Percentiles rank a stretch among this genome's conserved stretches.
phyloP scores from a whole-genome alignment of 1,140 invertebrate species.

The Bombus turneri region DNA sequence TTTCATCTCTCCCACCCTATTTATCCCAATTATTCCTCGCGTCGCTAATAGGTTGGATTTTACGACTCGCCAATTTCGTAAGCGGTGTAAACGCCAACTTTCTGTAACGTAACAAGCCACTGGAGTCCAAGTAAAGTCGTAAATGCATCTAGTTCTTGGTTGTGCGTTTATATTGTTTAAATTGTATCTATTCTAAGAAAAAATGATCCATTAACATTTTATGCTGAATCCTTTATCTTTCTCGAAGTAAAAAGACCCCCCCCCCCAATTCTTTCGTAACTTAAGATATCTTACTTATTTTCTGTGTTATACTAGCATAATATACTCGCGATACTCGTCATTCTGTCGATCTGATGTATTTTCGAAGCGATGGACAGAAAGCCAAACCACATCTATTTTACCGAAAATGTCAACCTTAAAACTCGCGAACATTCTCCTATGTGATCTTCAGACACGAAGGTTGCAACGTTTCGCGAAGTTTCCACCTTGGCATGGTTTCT shows the following conservation, averaged over 20 bases:
- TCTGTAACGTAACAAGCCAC: slow-evolving; percentile 37
- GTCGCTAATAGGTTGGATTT: slow-evolving; percentile 55
- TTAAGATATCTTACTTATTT: background rate
- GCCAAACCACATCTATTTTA: background rate
- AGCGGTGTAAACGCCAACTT: slow-evolving; percentile 34
- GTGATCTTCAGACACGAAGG: slow-evolving; percentile 53
- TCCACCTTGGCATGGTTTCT: slow-evolving; percentile 76
- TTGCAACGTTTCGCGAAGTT: slow-evolving; percentile 48
- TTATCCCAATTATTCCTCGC: slow-evolving; percentile 54
- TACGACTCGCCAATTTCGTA: slow-evolving; percentile 65
- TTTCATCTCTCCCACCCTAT: slow-evolving; percentile 47
- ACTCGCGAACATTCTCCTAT: background rate
- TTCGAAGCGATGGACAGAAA: background rate
- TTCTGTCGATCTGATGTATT: background rate
- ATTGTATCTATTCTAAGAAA: background rate
- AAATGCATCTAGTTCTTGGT: slow-evolving; percentile 35
- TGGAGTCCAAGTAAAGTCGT: slow-evolving; percentile 22
- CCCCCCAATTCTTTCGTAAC: background rate
- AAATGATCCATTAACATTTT: background rate
- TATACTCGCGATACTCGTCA: too few species aligned
- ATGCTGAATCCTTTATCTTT: background rate
- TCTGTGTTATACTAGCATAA: too few species aligned
- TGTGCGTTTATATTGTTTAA: slow-evolving; percentile 15
- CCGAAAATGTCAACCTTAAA: background rate
- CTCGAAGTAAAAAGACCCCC: background rate